A percentile compares a stretch with the other conserved stretches of the same genome.
These are phyloP conservation scores for Apeira syringaria DNA, from an alignment of 2,888 invertebrate species.

Conservation along the genomic window DNA sequence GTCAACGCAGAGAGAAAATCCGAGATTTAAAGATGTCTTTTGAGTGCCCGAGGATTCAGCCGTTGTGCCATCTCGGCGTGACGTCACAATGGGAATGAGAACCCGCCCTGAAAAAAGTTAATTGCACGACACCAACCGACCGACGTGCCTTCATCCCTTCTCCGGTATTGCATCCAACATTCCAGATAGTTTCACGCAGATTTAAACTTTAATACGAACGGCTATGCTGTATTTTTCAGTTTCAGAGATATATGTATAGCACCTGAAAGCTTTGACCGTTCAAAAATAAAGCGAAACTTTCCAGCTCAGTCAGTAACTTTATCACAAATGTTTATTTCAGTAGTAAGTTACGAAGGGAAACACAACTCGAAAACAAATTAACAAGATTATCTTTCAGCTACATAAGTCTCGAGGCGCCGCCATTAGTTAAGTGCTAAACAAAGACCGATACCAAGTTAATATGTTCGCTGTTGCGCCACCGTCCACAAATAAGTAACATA, in stretches of 20 bases:
- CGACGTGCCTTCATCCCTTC: slow-evolving; percentile 49
- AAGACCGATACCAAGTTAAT: slow-evolving; percentile 53
- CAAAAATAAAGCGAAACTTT: slow-evolving; percentile 38
- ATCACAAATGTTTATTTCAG: slow-evolving; percentile 15
- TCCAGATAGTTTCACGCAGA: slow-evolving; percentile 34
- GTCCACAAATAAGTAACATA: slow-evolving; percentile 65
- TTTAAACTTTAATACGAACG: slow-evolving; percentile 36
- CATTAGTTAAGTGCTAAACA: slow-evolving; percentile 54
- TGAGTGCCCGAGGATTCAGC: slow-evolving; percentile 52
- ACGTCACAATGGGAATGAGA: slow-evolving; percentile 63
- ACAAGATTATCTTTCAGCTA: slow-evolving; percentile 30
- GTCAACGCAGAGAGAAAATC: slow-evolving; percentile 40
- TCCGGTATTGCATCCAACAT: slow-evolving; percentile 53
- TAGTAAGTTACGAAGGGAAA: slow-evolving; percentile 20
- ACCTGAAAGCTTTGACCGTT: slow-evolving; percentile 44
- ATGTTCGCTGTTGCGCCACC: slow-evolving; percentile 49
- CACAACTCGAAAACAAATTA: slow-evolving; percentile 32
- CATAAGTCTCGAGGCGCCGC: slow-evolving; percentile 40
- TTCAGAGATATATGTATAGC: slow-evolving; percentile 40
- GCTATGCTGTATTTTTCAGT: slow-evolving; percentile 30
- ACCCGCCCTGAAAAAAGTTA: slow-evolving; percentile 71
- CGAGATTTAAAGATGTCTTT: slow-evolving; percentile 57
- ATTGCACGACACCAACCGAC: slow-evolving; percentile 62
- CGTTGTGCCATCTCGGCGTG: slow-evolving; percentile 57
- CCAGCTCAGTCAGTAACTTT: slow-evolving; percentile 8